phyloP scores from a whole-genome alignment of 1,140 invertebrate species.

The Drosophila nigromelanica region DNA sequence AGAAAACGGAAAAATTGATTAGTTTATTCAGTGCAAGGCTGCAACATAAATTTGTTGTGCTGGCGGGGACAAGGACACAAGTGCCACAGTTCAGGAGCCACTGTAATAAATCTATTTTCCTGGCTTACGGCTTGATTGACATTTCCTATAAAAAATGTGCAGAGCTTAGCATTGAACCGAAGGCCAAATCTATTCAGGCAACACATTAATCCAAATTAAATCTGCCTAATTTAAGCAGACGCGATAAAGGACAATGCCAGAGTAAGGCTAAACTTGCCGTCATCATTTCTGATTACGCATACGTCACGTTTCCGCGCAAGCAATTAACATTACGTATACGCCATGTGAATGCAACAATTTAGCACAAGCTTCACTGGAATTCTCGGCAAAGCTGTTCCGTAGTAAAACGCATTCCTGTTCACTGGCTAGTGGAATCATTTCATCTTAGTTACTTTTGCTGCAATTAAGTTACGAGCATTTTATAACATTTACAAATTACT shows the following conservation, averaged over 20 bases:
- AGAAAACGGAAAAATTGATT: conserved; percentile 52
- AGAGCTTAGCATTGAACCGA: conserved; percentile 24
- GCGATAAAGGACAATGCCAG: conserved; percentile 16
- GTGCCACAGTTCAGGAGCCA: conserved; percentile 8
- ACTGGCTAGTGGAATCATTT: conserved; percentile 31
- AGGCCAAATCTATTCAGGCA: conserved; percentile 16
- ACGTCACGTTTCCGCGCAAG: conserved; percentile 24
- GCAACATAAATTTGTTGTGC: conserved; percentile 19
- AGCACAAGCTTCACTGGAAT: conserved; percentile 6
- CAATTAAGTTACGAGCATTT: conserved; percentile 34
- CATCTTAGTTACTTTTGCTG: conserved; percentile 20
- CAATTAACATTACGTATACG: conserved; percentile 30
- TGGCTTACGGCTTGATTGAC: conserved; percentile 42
- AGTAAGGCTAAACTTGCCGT: not conserved
- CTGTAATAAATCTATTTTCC: conserved; percentile 42
- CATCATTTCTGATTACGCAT: conserved; percentile 44
- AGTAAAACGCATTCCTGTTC: conserved; percentile 14
- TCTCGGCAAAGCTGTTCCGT: conserved; percentile 14
- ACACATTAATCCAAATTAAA: conserved; percentile 44
- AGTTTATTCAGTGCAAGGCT: conserved; percentile 52
- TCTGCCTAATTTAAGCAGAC: conserved; percentile 31
- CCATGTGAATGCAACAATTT: conserved; percentile 24
- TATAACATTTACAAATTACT: conserved; percentile 35
- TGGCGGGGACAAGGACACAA: conserved; percentile 3
- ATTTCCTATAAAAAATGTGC: conserved; percentile 36